Percentiles rank a stretch among this genome's conserved stretches.
These are phyloP conservation scores for Tribolium madens DNA, from an alignment of 1,140 invertebrate genomes.

Conservation along the genomic window DNA sequence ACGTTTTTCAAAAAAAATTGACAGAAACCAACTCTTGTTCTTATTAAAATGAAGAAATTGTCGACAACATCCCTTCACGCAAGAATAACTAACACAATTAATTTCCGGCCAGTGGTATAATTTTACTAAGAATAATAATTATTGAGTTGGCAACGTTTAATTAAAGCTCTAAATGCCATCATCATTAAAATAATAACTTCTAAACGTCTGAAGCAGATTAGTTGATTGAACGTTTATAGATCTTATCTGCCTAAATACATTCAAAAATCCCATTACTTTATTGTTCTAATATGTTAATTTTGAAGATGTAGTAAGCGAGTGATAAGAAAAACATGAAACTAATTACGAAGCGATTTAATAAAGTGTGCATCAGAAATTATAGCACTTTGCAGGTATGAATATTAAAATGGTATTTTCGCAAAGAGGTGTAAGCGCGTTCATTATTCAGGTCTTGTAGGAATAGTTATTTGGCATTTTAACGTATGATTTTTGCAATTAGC, in stretches of 20 bases:
- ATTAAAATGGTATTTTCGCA: neutral
- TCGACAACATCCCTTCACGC: no score
- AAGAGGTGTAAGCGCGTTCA: neutral
- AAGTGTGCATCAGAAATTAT: neutral
- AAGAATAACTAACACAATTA: no score
- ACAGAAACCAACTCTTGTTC: no score
- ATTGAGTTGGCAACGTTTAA: conserved; percentile 4
- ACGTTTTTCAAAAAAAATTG: no score
- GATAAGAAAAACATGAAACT: neutral
- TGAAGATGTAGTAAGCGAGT: conserved; percentile 1
- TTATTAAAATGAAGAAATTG: no score
- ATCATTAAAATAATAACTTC: conserved; percentile 33
- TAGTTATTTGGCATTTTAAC: neutral
- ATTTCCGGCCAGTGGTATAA: conserved; percentile 5
- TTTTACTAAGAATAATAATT: conserved; percentile 7
- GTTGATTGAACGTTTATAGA: conserved; percentile 9
- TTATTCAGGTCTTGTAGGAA: neutral
- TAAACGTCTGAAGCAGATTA: conserved; percentile 3
- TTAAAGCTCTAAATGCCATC: conserved; percentile 12
- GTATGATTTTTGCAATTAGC: conserved; percentile 15
- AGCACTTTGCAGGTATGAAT: neutral
- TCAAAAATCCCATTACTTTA: conserved; percentile 16
- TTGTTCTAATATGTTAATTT: conserved; percentile 37
- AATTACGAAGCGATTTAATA: conserved; percentile 19
- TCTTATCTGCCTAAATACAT: conserved; percentile 24